phyloP scores from a whole-genome alignment of 2,888 invertebrate genomes.

The Philereme vetulata region DNA sequence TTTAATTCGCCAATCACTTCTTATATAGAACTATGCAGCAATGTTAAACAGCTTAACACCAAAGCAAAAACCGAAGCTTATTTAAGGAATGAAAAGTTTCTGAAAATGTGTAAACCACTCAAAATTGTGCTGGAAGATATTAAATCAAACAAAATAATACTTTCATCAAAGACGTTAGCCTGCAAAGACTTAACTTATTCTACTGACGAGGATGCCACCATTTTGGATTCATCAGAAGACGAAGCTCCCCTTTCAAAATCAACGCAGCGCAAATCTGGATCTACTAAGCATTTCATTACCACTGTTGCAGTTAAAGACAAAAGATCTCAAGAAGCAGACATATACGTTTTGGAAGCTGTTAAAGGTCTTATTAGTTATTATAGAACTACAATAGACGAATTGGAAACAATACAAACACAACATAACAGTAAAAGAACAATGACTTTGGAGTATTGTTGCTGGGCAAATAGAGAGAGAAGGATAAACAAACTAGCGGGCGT shows the following conservation, averaged over 20 bases:
- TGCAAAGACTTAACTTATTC: not conserved
- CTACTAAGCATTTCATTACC: not conserved
- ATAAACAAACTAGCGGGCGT: constrained; percentile 16
- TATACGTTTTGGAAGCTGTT: constrained; percentile 14
- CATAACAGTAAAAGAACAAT: constrained; percentile 18
- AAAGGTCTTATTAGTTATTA: constrained; percentile 24
- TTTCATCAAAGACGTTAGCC: not conserved
- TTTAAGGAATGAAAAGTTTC: constrained; percentile 17
- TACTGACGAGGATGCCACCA: constrained; percentile 6
- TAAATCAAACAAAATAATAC: constrained; percentile 1
- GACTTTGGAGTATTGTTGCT: constrained; percentile 45
- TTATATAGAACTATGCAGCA: constrained; percentile 18
- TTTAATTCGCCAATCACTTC: constrained; percentile 9
- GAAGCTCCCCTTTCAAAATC: constrained; percentile 1
- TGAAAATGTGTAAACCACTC: constrained; percentile 27
- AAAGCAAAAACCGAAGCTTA: constrained; percentile 15
- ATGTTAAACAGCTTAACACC: constrained; percentile 19
- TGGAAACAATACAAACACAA: constrained; percentile 6
- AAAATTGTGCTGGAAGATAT: constrained; percentile 25
- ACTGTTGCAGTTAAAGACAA: constrained; percentile 17
- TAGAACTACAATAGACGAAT: constrained; percentile 12
- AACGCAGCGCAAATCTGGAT: not conserved
- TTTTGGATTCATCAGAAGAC: constrained; percentile 11
- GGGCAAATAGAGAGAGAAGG: constrained; percentile 43
- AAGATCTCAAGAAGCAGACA: constrained; percentile 14